Conservation (phyloP, 1,140 invertebrate genomes). For the Oscheius sp. region DNA sequence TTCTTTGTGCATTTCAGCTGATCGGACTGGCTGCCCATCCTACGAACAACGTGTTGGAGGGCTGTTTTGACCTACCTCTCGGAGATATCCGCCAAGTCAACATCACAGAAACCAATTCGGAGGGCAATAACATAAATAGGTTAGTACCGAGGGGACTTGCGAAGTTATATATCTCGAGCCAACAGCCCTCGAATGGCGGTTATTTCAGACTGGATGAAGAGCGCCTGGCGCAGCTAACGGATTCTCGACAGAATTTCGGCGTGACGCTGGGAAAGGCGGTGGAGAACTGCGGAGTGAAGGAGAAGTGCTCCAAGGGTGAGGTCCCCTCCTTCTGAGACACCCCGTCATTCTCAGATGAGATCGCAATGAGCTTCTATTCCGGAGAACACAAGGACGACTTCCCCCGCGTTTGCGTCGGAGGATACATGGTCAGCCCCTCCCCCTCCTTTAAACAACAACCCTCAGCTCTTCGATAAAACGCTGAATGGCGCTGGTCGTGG, state of each 20-base stretch:
- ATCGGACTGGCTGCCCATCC: background rate
- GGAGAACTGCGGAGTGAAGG: constrained; percentile 17
- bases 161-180: too few relatives aligned
- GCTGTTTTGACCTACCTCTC: constrained; percentile 26
- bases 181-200: background rate
- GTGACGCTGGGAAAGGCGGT: constrained; percentile 14
- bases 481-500: constrained; percentile 64
- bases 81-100: constrained; percentile 4
- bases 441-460: too few relatives aligned
- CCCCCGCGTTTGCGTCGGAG: constrained; percentile 37
- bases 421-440: too few relatives aligned
- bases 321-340: background rate
- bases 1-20: background rate
- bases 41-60: background rate
- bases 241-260: background rate
- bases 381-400: constrained; percentile 40
- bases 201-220: constrained; percentile 29
- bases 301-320: constrained; percentile 9
- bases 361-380: constrained; percentile 33
- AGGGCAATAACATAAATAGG: background rate
- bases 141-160: constrained; percentile 8
- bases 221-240: constrained; percentile 21
- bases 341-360: constrained; percentile 14
- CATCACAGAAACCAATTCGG: background rate
- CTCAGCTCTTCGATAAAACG: constrained; percentile 57